Base-by-base conservation (phyloP, 2,113 vertebrate genomes). In the Atrichornis clamosus region DNA sequence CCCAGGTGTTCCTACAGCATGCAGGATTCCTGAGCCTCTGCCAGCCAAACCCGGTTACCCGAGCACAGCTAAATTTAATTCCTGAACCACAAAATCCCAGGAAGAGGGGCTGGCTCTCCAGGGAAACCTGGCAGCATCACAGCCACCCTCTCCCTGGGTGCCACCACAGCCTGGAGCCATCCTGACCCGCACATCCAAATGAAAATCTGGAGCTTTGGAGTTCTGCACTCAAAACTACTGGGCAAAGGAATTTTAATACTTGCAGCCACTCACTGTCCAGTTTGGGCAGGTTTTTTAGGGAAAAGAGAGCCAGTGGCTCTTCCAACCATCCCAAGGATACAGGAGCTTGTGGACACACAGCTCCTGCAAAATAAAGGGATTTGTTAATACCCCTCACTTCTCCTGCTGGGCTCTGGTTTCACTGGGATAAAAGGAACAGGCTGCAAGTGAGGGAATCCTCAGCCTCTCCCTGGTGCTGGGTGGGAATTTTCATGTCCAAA, bases 351-450 rank as follows among this genome's bases (percentile, higher is more conserved):
- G 1, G 3, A 20, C 39, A 13, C 7, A 17, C 30, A 62, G 24
- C 18, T 50, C 28, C 39, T 50, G 46, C 24, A 49, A 32, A 44
- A 60, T 8, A 11, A 59, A 64, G n/a, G 18, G 32, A 7, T 18
- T 56, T 37, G 15, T 24, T 35, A 37, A 37, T 18, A 11, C 11
- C 9, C 6, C n/a, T 59, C 13, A 6, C 22, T 52, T 50, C 28
- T 22, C 52, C 15, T 30, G 8, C 4, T 33, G 65, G 60, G 11
- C 56, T 70, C 23, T 47, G 52, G 30, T 37, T 58, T 78, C 33
- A 39, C 44, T 35, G 1, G 0, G 10, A 2, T 41, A n/a, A 52
- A 52, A 58, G 30, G n/a, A 35, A 10, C 39, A 10, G 0, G 3
- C 16, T 35, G 27, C 28, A 47, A 56, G 22, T 12, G 17, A 30